Base-by-base conservation (phyloP, 2,888 invertebrate genomes). In the Xanthia togata region DNA sequence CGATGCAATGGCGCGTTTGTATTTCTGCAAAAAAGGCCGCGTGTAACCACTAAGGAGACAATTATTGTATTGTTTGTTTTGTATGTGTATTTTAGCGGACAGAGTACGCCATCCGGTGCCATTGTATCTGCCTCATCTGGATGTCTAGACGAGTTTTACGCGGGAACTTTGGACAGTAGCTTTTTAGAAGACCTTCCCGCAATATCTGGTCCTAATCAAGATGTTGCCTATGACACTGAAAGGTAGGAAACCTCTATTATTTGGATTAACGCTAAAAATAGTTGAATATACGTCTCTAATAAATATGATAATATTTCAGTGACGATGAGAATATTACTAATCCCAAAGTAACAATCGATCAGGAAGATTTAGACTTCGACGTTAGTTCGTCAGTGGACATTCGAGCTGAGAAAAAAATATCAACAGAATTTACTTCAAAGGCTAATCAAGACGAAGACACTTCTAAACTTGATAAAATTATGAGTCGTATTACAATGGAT, bases 321-420 rank as follows among this genome's bases (percentile, higher is more conserved):
- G 98, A 98, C 78, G 97, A 97, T 50, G 98, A 98, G 83, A 97
- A 92, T 73, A 95, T 97, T 55, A 97, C 97, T 12, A 98, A 98
- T 96, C 98, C 98, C 41, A 95, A 98, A 90, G 98, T 99, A 0
- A 98, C 98, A 44, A 98, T 98, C 70, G 98, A 98, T 86, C 98
- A 98, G 93, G 99, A 99, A 91, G 99, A 99, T 91, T 95, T 98
- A 64, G 96, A 96, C 64, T 89, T 95, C n/a, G 96, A 96, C 17
- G 86, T 89, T n/a, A 91, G 86, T 69, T 81, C 90, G 20, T 84
- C 91, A 17, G 70, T 77, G 4, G 88, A 89, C 71, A 80, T 81
- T 50, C 68, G 83, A 26, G 50, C 79, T 35, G 82, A 86, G 60
- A 70, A 63, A 23, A 88, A 87, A 70, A 59, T 81, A 8, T 81